Percentiles rank a stretch among this genome's conserved stretches.
Evolutionary conservation across 2,797 vertebrate genomes (phyloP).

Genomic region (Falco berigora): DNA sequence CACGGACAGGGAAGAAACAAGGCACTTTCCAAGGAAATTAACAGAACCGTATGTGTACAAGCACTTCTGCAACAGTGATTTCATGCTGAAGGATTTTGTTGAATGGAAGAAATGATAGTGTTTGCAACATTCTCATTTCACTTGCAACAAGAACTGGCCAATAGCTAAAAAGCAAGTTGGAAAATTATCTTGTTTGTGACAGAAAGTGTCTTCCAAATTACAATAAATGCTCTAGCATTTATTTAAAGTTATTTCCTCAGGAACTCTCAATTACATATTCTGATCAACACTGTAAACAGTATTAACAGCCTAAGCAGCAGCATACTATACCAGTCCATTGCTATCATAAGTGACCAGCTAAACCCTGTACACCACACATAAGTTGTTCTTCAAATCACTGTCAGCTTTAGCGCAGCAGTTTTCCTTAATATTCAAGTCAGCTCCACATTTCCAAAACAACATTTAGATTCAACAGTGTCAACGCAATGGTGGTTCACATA

Average conservation of each 20-base stretch:
- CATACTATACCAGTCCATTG: not conserved
- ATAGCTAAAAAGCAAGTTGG: not conserved
- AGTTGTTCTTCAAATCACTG: not conserved
- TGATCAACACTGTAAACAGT: not conserved
- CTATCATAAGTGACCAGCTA: not conserved
- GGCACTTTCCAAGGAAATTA: not conserved
- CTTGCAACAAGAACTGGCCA: not conserved
- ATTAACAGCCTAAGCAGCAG: not conserved
- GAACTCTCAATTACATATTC: not conserved
- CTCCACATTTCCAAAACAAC: constrained; percentile 11
- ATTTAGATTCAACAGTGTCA: not conserved
- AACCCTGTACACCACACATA: not conserved
- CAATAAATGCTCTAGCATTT: not conserved
- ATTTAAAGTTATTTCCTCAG: not conserved
- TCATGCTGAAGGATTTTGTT: not conserved
- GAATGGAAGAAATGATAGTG: not conserved
- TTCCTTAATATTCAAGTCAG: not conserved
- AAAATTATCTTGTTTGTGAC: not conserved
- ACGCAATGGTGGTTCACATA: not conserved
- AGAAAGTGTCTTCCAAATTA: not conserved
- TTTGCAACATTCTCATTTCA: not conserved
- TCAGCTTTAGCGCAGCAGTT: not conserved
- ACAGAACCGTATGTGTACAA: not conserved
- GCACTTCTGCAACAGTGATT: not conserved
- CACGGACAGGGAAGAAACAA: not conserved